Evolutionary conservation across 2,797 vertebrate genomes (phyloP), one percentile per base, ranked within the genome.

Genomic region (Sebastes kiyomatsui): DNA sequence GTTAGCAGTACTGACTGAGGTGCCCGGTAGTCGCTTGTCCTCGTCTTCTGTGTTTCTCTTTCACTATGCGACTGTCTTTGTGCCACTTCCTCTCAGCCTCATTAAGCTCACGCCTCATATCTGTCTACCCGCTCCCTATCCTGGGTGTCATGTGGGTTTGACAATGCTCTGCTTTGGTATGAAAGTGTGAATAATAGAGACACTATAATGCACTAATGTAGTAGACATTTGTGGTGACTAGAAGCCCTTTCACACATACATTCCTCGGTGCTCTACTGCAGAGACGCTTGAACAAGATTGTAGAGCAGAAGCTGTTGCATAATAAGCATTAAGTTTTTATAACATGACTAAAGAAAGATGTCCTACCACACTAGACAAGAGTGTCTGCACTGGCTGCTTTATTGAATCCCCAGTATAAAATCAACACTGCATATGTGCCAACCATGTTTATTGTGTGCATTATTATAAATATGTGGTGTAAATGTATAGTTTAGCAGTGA

Each of bases 1-100:
- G 84, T 92, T 86, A 87, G 84, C 85, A 85, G 81, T 93, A 83
- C 66, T 23, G 80, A 79, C 81, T 58, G 61, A 82, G 74, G 72
- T 87, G 78, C 65, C 80, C 81, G 38, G 22, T 72, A 62, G 85
- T 84, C 64, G 65, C 76, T 75, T 64, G 56, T 85, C 20, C 27
- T 42, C 60, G 72, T 65, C 52, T 60, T 49, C 68, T 77, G 69
- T 72, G 55, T 74, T 80, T 86, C 67, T 78, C 11, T 79, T 78
- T 74, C 70, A 75, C 56, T 65, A 4, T 69, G 13, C 46, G 18
- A 65, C 46, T 65, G 18, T 67, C 32, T 72, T 62, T 30, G 62
- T 79, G 23, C 49, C 58, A 67, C 73, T 85, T 80, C 62, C 74
- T 72, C 70, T 75, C 46, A 67, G 16, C 77, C 49, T 67, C 72